Evolutionary conservation across 1,140 invertebrate species (phyloP).

Genomic region (Bursaphelenchus mucronatus): DNA sequence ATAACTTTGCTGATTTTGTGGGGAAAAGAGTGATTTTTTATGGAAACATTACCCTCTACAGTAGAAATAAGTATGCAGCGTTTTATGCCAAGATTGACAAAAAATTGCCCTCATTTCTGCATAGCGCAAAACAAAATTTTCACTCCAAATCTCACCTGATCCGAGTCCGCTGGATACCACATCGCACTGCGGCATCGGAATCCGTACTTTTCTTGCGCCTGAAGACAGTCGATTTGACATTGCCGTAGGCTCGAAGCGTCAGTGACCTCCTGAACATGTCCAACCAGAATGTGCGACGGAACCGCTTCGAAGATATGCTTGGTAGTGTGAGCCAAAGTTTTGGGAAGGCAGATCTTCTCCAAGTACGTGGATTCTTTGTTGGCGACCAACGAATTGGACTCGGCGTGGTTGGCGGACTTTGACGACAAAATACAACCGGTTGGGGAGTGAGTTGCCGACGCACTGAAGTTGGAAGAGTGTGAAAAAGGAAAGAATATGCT

Average conservation of each 20-base stretch:
- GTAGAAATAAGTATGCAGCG: too few species aligned
- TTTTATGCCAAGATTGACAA: too few species aligned
- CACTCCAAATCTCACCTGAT: slow-evolving; percentile 15
- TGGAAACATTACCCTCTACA: too few species aligned
- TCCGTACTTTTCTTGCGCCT: slow-evolving; percentile 44
- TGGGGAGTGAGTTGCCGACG: slow-evolving; percentile 25
- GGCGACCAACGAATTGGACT: background rate
- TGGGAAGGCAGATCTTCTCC: slow-evolving; percentile 30
- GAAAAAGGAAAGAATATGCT: too few species aligned
- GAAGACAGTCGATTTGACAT: slow-evolving; percentile 35
- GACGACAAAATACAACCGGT: slow-evolving; percentile 27
- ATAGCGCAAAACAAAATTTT: background rate
- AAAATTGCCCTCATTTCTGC: too few species aligned
- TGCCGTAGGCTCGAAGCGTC: slow-evolving; percentile 29
- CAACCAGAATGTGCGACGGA: slow-evolving; percentile 35
- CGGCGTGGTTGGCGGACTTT: slow-evolving; percentile 22
- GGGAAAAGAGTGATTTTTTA: too few species aligned
- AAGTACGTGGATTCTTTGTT: slow-evolving; percentile 20
- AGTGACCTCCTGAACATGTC: slow-evolving; percentile 38
- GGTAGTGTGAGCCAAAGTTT: slow-evolving; percentile 13
- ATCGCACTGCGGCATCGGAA: slow-evolving; percentile 39
- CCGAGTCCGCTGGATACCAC: slow-evolving; percentile 35
- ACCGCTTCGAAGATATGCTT: slow-evolving; percentile 25
- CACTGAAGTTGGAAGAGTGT: slow-evolving; percentile 8
- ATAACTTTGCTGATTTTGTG: too few species aligned